Conservation (phyloP, 30 jellyfish, hydroid and myxozoan species). For the Mastigias papua region DNA sequence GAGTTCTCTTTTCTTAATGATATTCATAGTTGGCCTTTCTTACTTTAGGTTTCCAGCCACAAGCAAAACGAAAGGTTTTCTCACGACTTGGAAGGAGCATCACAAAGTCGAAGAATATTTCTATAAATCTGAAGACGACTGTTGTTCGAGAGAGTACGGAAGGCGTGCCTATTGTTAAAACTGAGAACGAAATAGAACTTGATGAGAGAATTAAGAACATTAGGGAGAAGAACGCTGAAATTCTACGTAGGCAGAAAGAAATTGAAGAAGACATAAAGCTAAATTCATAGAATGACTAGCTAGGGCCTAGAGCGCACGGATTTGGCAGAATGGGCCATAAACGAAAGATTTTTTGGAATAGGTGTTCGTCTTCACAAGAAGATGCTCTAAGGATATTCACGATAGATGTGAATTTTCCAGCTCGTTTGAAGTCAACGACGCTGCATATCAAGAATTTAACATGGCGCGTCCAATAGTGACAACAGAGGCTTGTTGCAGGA, state of each 20-base stretch:
- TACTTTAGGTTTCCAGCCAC: conserved; percentile 14
- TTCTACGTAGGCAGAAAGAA: conserved; percentile 56
- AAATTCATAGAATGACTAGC: conserved; percentile 3
- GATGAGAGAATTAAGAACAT: conserved; percentile 50
- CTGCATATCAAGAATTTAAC: too few species aligned
- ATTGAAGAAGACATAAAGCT: conserved; percentile 60
- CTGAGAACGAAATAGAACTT: conserved; percentile 56
- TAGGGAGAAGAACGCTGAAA: conserved; percentile 53
- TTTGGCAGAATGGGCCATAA: neutral
- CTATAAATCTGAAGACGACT: conserved; percentile 54
- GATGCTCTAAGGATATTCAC: too few species aligned
- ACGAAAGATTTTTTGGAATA: neutral
- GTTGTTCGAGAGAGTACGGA: neutral
- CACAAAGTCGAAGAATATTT: conserved; percentile 44
- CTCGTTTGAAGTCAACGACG: too few species aligned
- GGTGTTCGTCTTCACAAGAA: too few species aligned
- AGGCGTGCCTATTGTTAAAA: conserved; percentile 4
- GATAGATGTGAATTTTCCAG: too few species aligned
- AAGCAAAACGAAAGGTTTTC: conserved; percentile 44
- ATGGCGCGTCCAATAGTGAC: too few species aligned
- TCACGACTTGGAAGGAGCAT: conserved; percentile 59
- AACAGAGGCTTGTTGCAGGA: too few species aligned
- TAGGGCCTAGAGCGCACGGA: neutral
- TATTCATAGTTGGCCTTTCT: neutral
- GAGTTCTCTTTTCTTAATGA: too few species aligned